Conservation (phyloP, 2,113 vertebrate species). For the Cettia cetti region DNA sequence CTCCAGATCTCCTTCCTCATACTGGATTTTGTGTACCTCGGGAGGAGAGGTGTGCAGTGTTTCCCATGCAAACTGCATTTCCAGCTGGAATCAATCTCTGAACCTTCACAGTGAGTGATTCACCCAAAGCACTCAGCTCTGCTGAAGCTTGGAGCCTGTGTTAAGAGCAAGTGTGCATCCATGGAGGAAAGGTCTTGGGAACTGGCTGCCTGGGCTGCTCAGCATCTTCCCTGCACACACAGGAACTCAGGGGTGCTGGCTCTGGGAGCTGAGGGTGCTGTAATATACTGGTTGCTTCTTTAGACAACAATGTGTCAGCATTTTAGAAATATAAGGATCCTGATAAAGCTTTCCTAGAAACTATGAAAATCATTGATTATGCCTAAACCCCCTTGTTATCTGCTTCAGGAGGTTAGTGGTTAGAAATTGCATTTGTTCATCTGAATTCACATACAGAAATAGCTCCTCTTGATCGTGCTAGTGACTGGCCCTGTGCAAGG, state of each 20-base stretch:
- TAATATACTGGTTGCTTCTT: background rate
- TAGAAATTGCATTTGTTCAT: constrained; percentile 10
- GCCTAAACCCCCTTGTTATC: background rate
- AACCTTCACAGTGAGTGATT: background rate
- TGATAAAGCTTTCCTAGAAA: background rate
- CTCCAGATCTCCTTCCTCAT: background rate
- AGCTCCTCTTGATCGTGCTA: background rate
- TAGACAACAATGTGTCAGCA: background rate
- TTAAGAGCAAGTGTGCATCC: background rate
- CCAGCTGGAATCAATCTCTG: background rate
- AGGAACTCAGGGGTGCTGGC: background rate
- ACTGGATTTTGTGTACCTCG: background rate
- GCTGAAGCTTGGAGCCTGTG: fast-evolving
- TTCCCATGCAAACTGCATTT: background rate
- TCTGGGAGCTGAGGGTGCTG: background rate
- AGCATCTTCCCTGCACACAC: background rate
- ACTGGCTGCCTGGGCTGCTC: background rate
- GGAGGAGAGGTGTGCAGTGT: background rate
- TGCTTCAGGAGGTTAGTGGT: background rate
- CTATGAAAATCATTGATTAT: background rate
- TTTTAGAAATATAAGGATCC: background rate
- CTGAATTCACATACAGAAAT: background rate
- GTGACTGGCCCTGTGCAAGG: background rate
- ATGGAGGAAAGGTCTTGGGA: background rate
- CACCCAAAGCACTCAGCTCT: background rate